A percentile compares a stretch with the other conserved stretches of the same genome.
Conservation (phyloP, 2,113 vertebrate species). For the Psilopsiagon aurifrons region DNA sequence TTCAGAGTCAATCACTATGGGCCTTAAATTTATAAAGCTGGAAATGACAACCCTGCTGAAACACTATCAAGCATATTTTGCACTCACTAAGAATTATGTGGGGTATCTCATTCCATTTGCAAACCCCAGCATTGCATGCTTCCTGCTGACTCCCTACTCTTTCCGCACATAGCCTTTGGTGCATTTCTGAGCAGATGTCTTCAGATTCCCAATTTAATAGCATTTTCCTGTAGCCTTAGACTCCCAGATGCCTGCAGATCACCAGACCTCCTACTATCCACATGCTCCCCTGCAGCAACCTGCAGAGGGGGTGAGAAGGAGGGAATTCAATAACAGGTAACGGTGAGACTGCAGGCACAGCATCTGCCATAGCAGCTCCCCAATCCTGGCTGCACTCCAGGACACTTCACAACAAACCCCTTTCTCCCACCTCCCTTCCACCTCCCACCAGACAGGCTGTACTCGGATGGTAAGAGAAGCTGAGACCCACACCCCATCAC, state of each 20-base stretch:
- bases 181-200: neutral
- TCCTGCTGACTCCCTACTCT: neutral
- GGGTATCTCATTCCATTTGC: neutral
- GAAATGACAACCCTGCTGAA: neutral
- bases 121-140: rapidly evolving
- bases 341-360: neutral
- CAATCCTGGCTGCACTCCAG: rapidly evolving
- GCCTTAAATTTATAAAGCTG: neutral
- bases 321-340: neutral
- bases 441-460: neutral
- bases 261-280: neutral
- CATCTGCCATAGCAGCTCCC: neutral
- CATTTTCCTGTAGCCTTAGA: neutral
- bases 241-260: neutral
- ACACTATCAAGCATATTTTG: rapidly evolving
- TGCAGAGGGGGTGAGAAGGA: neutral
- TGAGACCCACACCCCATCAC: neutral
- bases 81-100: neutral
- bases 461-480: neutral
- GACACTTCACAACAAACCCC: neutral
- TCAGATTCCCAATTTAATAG: neutral
- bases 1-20: rapidly evolving
- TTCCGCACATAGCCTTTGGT: neutral
- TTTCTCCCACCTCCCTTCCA: neutral
- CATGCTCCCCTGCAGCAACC: rapidly evolving